Percentiles rank a stretch among this genome's conserved stretches.
Conservation (phyloP, 2,113 vertebrate genomes). For the Athene cunicularia region DNA sequence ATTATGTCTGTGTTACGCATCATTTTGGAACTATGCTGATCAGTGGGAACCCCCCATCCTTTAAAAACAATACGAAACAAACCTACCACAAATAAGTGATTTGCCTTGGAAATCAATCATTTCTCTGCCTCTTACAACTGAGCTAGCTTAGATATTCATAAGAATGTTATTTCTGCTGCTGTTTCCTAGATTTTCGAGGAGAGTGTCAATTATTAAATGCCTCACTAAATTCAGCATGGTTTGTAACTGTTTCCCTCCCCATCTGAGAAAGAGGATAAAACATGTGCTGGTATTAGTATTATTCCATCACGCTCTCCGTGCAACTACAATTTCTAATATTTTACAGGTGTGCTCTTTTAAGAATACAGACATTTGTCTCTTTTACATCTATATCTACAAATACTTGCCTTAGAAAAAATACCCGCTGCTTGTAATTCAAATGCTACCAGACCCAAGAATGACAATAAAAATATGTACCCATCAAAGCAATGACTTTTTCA, state of each 20-base stretch:
- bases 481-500: slow-evolving; percentile 62
- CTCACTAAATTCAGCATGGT: slow-evolving; percentile 47
- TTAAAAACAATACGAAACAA: slow-evolving; percentile 49
- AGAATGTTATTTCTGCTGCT: slow-evolving; percentile 60
- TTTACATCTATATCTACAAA: neutral
- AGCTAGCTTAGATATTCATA: slow-evolving; percentile 39
- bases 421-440: slow-evolving; percentile 26
- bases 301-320: neutral
- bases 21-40: slow-evolving; percentile 17
- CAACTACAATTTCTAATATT: slow-evolving; percentile 28
- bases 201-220: slow-evolving; percentile 58
- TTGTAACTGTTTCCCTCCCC: slow-evolving; percentile 33
- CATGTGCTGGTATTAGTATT: slow-evolving; percentile 5
- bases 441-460: neutral
- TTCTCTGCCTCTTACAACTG: neutral
- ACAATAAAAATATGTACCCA: slow-evolving; percentile 61
- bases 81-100: slow-evolving; percentile 38
- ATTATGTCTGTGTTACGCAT: neutral
- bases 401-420: neutral
- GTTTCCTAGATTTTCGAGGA: slow-evolving; percentile 38
- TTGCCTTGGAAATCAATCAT: slow-evolving; percentile 35
- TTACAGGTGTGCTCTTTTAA: slow-evolving; percentile 57
- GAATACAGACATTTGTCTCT: neutral
- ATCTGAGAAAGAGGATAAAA: slow-evolving; percentile 46
- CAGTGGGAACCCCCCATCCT: neutral